phyloP scores from a whole-genome alignment of 2,888 invertebrate species.

The Sesia bembeciformis region DNA sequence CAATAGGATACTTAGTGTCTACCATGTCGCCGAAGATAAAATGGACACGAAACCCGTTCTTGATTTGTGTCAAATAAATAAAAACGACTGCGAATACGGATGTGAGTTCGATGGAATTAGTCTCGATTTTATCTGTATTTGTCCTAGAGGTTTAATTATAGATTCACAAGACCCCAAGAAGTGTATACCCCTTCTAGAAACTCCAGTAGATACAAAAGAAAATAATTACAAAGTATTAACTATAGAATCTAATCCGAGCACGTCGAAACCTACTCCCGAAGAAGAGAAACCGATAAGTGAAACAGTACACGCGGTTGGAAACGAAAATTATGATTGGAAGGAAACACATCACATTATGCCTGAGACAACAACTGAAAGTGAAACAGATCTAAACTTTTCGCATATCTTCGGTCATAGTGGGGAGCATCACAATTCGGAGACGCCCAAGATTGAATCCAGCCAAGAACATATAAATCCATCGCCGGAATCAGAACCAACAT shows the following conservation, averaged over 20 bases:
- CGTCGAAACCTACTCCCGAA: constrained; percentile 26
- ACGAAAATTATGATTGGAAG: constrained; percentile 44
- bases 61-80: constrained; percentile 78
- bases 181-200: constrained; percentile 50
- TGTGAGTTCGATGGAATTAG: constrained; percentile 78
- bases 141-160: constrained; percentile 68
- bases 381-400: constrained; percentile 38
- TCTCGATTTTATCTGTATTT: constrained; percentile 79
- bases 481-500: constrained; percentile 10
- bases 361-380: constrained; percentile 39
- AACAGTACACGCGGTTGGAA: constrained; percentile 14
- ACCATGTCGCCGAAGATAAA: constrained; percentile 65
- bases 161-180: constrained; percentile 50
- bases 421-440: constrained; percentile 20
- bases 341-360: constrained; percentile 28
- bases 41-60: constrained; percentile 58
- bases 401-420: constrained; percentile 40
- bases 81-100: constrained; percentile 77
- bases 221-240: constrained; percentile 25
- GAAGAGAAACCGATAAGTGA: constrained; percentile 32
- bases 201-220: constrained; percentile 7
- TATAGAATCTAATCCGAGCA: constrained; percentile 27
- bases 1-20: constrained; percentile 68
- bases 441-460: constrained; percentile 13
- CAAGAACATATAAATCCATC: constrained; percentile 14